Conservation (phyloP, 2,797 vertebrate species). For the Diplodus puntazzo region DNA sequence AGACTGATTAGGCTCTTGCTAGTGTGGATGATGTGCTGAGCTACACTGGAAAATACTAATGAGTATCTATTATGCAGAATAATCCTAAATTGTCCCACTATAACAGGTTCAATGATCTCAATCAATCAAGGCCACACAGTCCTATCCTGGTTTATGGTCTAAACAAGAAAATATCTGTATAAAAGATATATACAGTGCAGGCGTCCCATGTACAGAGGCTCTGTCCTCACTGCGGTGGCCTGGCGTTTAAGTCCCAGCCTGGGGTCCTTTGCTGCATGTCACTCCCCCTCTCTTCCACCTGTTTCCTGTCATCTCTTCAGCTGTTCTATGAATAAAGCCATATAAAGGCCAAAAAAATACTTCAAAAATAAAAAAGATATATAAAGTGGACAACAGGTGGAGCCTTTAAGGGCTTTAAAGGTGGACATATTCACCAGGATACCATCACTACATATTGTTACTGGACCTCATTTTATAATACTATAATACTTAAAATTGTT, state of each 20-base stretch:
- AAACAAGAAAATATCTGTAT: neutral
- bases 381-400: neutral
- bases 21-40: conserved; percentile 10
- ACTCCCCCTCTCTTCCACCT: too few species aligned
- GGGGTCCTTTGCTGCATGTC: too few species aligned
- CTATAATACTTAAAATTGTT: too few species aligned
- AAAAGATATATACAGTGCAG: neutral
- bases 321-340: too few species aligned
- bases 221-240: too few species aligned
- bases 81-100: too few species aligned
- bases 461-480: conserved; percentile 1
- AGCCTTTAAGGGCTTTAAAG: neutral
- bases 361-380: neutral
- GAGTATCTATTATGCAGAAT: neutral
- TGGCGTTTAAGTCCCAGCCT: too few species aligned
- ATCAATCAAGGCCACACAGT: neutral
- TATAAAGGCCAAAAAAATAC: too few species aligned
- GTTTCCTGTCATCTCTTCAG: too few species aligned
- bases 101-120: too few species aligned
- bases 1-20: conserved; percentile 32
- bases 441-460: neutral
- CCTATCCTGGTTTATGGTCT: neutral
- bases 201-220: too few species aligned
- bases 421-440: neutral
- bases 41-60: neutral